Conservation (phyloP, 1,140 invertebrate species). For the Nephotettix cincticeps region DNA sequence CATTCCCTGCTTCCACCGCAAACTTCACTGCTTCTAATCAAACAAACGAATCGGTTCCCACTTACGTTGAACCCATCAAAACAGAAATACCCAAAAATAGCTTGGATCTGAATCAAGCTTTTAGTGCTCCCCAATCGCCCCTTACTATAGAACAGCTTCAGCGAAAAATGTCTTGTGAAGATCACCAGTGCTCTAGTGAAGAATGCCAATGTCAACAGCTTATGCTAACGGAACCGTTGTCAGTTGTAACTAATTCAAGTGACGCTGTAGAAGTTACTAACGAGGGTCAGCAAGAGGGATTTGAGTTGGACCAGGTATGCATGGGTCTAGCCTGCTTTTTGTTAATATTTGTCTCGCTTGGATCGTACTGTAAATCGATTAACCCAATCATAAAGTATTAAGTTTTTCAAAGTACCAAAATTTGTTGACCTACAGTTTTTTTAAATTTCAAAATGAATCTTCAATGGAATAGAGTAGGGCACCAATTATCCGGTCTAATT, state of each 20-base stretch:
- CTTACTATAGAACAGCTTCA: not conserved
- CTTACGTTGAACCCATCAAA: not conserved
- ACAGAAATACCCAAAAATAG: not conserved
- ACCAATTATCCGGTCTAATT: too few relatives aligned
- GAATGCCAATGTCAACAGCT: conserved; percentile 6
- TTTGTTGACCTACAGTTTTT: too few relatives aligned
- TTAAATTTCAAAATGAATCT: too few relatives aligned
- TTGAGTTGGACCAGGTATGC: conserved; percentile 9
- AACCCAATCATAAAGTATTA: too few relatives aligned
- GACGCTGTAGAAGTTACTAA: not conserved
- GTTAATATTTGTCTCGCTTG: not conserved
- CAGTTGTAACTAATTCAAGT: not conserved
- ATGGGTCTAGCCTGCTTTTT: conserved; percentile 1
- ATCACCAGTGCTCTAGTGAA: not conserved
- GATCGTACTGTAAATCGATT: too few relatives aligned
- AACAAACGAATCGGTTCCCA: too few relatives aligned
- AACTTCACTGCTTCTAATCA: too few relatives aligned
- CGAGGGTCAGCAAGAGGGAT: not conserved
- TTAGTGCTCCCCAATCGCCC: conserved; percentile 8
- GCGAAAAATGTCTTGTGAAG: conserved; percentile 16
- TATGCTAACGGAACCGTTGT: not conserved
- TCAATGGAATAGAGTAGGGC: too few relatives aligned
- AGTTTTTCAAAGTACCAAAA: too few relatives aligned
- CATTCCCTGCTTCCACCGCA: too few relatives aligned
- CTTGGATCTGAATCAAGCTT: not conserved